Base-by-base conservation (phyloP, 1,140 invertebrate species). In the Caerostris darwini region DNA sequence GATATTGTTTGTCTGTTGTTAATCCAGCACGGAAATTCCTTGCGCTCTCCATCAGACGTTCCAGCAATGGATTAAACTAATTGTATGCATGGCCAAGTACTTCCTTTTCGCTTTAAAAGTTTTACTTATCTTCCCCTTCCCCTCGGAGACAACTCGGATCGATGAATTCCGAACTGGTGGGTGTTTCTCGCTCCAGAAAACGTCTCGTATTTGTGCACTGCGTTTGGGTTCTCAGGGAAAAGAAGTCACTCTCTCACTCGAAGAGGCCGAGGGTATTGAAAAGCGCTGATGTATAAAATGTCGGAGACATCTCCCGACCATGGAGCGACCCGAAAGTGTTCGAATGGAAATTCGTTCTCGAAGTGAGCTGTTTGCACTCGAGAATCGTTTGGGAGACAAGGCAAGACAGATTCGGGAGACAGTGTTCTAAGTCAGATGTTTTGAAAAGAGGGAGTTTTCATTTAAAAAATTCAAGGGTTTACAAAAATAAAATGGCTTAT, bases 281-380 rank as follows among this genome's bases (percentile, higher is more conserved):
- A 77, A 77, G 50, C 71, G 71, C 71, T 77, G 71, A 77, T 5
- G 71, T 77, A 77, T 77, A 34, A 34, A 77, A 50, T 10, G 69
- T 12, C 12, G 34, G 34, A 53, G 34, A 3, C 34, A 34, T 50
- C 34, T 12, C 2, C 34, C 71, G 71, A 77, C 34, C 71, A 5
- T 77, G 71, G 50, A 77, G 53, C 7, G 34, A 12, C 10, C n/a
- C 71, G 34, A 50, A 12, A 77, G 12, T 7, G 14, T 12, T 12
- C 19, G 69, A 53, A 77, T 77, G 71, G 71, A 53, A 77, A 77
- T 77, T 77, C 71, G 34, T 8, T 77, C 61, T 77, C 71, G 34
- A n/a, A 71, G 50, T 77, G 71, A 77, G 71, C 53, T 77, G 71
- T 77, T 77, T 77, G 34, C 71, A 77, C 19, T 12, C n/a, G n/a